Conservation (phyloP, 2,797 vertebrate genomes). For the Delichon dasypus region DNA sequence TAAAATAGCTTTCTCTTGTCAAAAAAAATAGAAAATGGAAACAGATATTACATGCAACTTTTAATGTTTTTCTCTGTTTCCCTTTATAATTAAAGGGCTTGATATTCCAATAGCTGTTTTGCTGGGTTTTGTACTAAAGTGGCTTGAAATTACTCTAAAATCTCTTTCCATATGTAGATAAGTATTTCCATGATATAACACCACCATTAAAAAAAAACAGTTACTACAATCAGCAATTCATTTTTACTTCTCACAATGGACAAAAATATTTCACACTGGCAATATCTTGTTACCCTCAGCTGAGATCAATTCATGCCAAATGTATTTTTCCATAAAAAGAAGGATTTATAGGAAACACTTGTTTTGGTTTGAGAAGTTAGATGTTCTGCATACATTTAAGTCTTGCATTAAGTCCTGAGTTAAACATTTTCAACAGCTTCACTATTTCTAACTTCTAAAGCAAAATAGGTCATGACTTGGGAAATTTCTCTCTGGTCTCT, state of each 20-base stretch:
- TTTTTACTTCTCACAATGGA: background rate
- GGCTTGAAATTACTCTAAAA: slow-evolving; percentile 11
- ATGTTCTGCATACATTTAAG: background rate
- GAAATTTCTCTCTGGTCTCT: background rate
- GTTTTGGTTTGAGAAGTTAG: background rate
- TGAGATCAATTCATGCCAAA: slow-evolving; percentile 5
- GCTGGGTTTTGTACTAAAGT: background rate
- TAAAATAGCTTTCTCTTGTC: slow-evolving; percentile 30
- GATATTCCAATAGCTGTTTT: slow-evolving; percentile 1
- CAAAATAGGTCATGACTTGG: background rate
- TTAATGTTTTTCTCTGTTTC: background rate
- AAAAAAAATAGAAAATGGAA: slow-evolving; percentile 52
- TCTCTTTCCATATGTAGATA: background rate
- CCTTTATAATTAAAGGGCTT: slow-evolving; percentile 43
- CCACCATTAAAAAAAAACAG: background rate
- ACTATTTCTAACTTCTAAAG: background rate
- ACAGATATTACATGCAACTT: slow-evolving; percentile 24
- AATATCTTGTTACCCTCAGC: background rate
- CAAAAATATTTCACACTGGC: background rate
- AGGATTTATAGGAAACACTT: slow-evolving; percentile 3
- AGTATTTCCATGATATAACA: background rate
- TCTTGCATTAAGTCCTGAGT: background rate
- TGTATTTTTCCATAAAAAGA: slow-evolving; percentile 9
- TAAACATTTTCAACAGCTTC: background rate
- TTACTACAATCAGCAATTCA: background rate